Evolutionary conservation across 2,113 vertebrate species (phyloP), one percentile per base, ranked within the genome.

Genomic region (Aplodontia rufa): DNA sequence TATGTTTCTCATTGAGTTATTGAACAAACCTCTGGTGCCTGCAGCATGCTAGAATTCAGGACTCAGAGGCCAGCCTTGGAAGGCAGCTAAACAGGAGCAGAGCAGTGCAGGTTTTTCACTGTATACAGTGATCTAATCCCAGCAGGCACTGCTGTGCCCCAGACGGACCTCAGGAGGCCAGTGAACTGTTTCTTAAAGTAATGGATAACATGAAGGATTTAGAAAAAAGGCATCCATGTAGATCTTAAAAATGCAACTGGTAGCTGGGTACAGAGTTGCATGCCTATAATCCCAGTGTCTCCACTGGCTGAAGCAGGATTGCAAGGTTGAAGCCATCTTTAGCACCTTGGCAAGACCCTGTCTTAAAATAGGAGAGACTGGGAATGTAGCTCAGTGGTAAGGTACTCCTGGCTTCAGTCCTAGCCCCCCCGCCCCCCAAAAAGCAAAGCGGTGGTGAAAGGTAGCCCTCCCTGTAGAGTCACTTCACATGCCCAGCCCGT

Each of bases 21-120:
- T 94, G 83, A 87, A 28, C 47, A 93, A 90, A 62, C 16, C 47
- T 93, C 90, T 26, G 37, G 37, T 64, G 37, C 60, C 84, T 85
- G 14, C 12, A 42, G 2, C 55, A 20, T 37, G 11, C 71, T 87
- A 19, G 42, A 60, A 66, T 5, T 32, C 32, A 94, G 22, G 66
- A 3, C 60, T 60, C 16, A 35, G 82, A 49, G 62, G 87, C 35
- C 40, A 72, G 32, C 22, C 17, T 24, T 28, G 45, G 55, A 30
- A 49, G 22, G 53, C 2, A 14, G 40, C 60, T 47, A 19, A 76
- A 58, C 20, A 32, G 32, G 58, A 22, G 32, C 8, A 49, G 9
- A 28, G 20, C 51, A 35, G 47, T 42, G 5, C 28, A 49, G 26
- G 13, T 80, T 78, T 82, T 84, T 40, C 13, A 16, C 28, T 68